Base-by-base conservation (phyloP, 2,113 vertebrate species). In the Lichenostomus cassidix region DNA sequence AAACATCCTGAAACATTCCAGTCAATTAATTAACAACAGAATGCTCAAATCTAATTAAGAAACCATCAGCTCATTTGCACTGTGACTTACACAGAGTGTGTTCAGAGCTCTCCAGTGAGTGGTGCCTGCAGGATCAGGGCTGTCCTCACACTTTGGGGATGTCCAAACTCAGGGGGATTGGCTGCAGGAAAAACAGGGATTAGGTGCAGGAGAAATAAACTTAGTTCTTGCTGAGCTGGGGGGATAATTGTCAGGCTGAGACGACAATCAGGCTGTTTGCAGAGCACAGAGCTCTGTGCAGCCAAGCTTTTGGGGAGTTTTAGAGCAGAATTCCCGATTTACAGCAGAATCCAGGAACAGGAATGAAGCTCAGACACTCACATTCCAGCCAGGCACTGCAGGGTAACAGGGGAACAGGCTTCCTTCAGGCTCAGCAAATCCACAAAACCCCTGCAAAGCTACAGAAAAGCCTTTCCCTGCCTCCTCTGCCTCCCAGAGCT, bases 361-460 rank as follows among this genome's bases (percentile, higher is more conserved):
- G 71, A 49, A 12, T 3, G 39, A 3, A 9, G 11, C 1, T 14
- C 6, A 29, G 71, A 1, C 0, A 14, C 11, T 11, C 23, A 3
- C 15, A 10, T 16, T 58, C 47, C 71, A 49, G 0, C 1, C 68
- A 33, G 58, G 79, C 60, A 9, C 4, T 1, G 55, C 9, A 31
- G 60, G 35, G 62, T 3, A 1, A 12, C 4, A 15, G 2, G 44
- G 33, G 6, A 37, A 7, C 0, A 2, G 55, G 18, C 28, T 41
- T 25, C 21, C 15, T 2, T 12, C 22, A 29, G 49, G 46, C 27
- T 82, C 12, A 13, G 67, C 42, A 74, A 39, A 70, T 4, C 64
- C 89, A 33, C 39, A 58, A 68, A 73, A 13, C 15, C 47, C 46
- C 0, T 13, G 44, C 23, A 64, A 31, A 31, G 12, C 27, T 16